These are phyloP conservation scores for Drosophila maculinotata DNA, from an alignment of 2,888 invertebrate genomes.

Conservation along the genomic window DNA sequence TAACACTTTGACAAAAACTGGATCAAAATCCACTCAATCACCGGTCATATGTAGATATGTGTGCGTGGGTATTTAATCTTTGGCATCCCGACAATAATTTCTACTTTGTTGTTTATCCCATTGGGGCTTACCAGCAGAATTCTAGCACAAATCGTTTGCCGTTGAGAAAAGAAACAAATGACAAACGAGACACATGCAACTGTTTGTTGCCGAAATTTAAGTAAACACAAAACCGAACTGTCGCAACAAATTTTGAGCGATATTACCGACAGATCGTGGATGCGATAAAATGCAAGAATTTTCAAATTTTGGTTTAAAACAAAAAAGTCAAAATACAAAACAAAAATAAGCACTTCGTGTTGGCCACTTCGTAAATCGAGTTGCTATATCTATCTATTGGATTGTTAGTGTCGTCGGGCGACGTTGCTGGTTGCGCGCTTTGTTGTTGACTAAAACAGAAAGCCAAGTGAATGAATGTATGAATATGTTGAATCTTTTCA, in stretches of 20 bases:
- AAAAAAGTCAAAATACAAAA: not conserved
- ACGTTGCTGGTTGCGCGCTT: conserved; percentile 57
- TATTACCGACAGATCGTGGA: no score
- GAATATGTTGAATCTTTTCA: conserved; percentile 50
- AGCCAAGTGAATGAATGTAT: conserved; percentile 47
- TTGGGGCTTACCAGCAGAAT: conserved; percentile 8
- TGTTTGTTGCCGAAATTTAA: conserved; percentile 7
- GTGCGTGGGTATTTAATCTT: conserved; percentile 1
- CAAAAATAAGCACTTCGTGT: conserved; percentile 4
- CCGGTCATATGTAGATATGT: not conserved
- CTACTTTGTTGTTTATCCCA: not conserved
- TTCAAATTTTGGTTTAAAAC: not conserved
- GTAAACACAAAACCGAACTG: not conserved
- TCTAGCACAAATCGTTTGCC: not conserved
- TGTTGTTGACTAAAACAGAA: conserved; percentile 68
- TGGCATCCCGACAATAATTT: not conserved
- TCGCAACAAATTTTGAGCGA: not conserved
- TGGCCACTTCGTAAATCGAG: not conserved
- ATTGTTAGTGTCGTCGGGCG: conserved; percentile 30
- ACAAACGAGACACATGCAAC: conserved; percentile 18
- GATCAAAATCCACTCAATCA: not conserved
- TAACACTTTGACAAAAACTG: not conserved
- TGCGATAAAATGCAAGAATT: no score
- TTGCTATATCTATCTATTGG: conserved; percentile 1
- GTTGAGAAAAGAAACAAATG: conserved; percentile 4